Evolutionary conservation across 2,797 vertebrate species (phyloP).

Genomic region (Arnoldichthys spilopterus): DNA sequence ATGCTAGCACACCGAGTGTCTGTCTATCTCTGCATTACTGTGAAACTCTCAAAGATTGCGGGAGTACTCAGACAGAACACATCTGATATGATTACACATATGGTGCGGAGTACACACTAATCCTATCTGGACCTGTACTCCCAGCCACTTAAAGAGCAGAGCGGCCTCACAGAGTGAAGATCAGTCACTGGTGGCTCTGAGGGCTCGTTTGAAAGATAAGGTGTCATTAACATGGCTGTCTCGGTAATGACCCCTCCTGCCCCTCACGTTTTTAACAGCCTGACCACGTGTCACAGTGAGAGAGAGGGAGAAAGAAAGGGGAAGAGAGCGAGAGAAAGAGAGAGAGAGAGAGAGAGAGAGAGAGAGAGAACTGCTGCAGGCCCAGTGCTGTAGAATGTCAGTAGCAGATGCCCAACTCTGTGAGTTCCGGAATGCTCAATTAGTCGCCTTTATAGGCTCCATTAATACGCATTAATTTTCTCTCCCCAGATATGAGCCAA

Average conservation of each 20-base stretch:
- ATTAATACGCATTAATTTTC: slow-evolving; percentile 84
- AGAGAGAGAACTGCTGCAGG: slow-evolving; percentile 91
- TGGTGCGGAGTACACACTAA: slow-evolving; percentile 61
- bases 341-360: slow-evolving; percentile 88
- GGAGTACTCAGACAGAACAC: slow-evolving; percentile 68
- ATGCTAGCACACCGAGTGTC: slow-evolving; percentile 33
- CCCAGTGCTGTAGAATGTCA: slow-evolving; percentile 96
- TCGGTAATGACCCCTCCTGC: slow-evolving; percentile 70
- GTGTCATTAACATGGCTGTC: slow-evolving; percentile 66
- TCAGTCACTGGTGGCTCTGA: slow-evolving; percentile 9
- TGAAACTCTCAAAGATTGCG: slow-evolving; percentile 32
- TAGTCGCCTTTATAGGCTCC: slow-evolving; percentile 89
- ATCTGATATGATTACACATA: slow-evolving; percentile 71
- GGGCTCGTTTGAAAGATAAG: slow-evolving; percentile 46
- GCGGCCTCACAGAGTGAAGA: slow-evolving; percentile 5
- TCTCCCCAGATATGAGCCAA: slow-evolving; percentile 64
- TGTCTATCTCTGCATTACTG: slow-evolving; percentile 24
- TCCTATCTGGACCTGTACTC: slow-evolving; percentile 24
- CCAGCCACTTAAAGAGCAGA: slow-evolving; percentile 2
- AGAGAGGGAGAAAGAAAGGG: slow-evolving; percentile 81
- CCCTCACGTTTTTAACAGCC: slow-evolving; percentile 92
- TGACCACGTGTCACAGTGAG: slow-evolving; percentile 94
- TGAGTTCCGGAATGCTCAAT: slow-evolving; percentile 96
- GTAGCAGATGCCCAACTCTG: slow-evolving; percentile 94
- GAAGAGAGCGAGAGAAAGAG: slow-evolving; percentile 77